Percentiles rank a stretch among this genome's conserved stretches.
phyloP scores from a whole-genome alignment of 2,113 vertebrate genomes.

The Dinomys branickii region DNA sequence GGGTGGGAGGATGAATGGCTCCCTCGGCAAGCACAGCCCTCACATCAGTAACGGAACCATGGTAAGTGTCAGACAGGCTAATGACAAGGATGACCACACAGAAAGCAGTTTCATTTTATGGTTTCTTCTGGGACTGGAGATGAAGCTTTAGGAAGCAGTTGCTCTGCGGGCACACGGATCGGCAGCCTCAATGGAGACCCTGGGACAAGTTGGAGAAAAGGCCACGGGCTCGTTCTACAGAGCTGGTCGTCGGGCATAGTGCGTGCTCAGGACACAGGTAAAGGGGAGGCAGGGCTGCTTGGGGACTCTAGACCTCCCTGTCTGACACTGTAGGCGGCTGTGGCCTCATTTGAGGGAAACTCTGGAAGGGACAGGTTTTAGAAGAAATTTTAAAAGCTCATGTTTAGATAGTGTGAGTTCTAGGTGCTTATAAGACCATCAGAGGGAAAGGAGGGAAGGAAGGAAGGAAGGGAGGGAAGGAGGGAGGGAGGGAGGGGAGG shows the following conservation, averaged over 20 bases:
- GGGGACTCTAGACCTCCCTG: not conserved
- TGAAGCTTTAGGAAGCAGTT: not conserved
- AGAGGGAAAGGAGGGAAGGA: not conserved
- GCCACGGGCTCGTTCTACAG: not conserved
- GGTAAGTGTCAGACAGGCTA: no score
- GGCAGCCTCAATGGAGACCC: no score
- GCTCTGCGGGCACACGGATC: accelerated
- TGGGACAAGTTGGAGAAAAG: not conserved
- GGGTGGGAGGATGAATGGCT: not conserved
- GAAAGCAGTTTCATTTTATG: accelerated
- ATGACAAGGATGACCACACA: no score
- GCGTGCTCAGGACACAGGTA: not conserved
- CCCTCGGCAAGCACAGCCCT: not conserved
- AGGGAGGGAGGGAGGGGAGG: not conserved
- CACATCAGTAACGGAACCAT: no score
- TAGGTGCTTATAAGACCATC: not conserved
- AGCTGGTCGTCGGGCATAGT: not conserved
- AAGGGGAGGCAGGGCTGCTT: not conserved
- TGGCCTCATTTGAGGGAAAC: not conserved
- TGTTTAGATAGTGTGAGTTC: no score
- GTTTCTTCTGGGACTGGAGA: not conserved
- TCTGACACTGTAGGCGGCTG: accelerated
- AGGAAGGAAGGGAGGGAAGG: not conserved
- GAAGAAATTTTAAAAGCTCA: not conserved
- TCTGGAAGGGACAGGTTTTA: not conserved